phyloP scores from a whole-genome alignment of 2,797 vertebrate species.

The Tenualosa thibaudeaui region DNA sequence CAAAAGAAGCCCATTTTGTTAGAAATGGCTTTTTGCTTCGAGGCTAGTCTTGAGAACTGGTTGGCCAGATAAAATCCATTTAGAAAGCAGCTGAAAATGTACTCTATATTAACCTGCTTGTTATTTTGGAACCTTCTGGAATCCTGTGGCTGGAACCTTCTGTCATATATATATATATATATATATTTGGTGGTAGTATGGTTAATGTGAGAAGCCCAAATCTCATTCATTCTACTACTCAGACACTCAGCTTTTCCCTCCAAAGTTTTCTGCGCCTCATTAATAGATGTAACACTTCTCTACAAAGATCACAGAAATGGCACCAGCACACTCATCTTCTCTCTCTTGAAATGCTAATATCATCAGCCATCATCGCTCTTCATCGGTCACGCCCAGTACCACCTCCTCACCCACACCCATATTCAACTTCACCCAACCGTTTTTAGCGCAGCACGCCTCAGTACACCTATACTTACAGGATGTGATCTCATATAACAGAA shows the following conservation, averaged over 20 bases:
- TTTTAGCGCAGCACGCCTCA: not conserved
- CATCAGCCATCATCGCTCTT: not conserved
- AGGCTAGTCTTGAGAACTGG: constrained; percentile 52
- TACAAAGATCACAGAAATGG: not conserved
- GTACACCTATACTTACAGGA: not conserved
- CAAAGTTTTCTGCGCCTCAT: not conserved
- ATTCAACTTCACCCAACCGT: constrained; percentile 3
- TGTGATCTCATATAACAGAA: not conserved
- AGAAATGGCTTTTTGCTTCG: constrained; percentile 56
- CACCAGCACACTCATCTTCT: not conserved
- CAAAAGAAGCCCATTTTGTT: constrained; percentile 53
- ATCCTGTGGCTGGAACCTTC: too few species aligned
- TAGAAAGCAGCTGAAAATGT: constrained; percentile 55
- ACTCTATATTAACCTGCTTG: constrained; percentile 38
- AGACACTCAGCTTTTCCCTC: not conserved
- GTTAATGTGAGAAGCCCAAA: not conserved
- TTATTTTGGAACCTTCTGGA: not conserved
- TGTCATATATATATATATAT: too few species aligned
- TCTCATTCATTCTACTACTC: not conserved
- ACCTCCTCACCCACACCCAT: not conserved
- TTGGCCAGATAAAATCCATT: constrained; percentile 58
- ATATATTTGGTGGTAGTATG: not conserved
- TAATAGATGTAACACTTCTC: not conserved
- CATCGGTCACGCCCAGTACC: not conserved
- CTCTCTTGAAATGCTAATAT: not conserved